phyloP scores from a whole-genome alignment of 2,888 invertebrate species.

The Dasypogon diadema region DNA sequence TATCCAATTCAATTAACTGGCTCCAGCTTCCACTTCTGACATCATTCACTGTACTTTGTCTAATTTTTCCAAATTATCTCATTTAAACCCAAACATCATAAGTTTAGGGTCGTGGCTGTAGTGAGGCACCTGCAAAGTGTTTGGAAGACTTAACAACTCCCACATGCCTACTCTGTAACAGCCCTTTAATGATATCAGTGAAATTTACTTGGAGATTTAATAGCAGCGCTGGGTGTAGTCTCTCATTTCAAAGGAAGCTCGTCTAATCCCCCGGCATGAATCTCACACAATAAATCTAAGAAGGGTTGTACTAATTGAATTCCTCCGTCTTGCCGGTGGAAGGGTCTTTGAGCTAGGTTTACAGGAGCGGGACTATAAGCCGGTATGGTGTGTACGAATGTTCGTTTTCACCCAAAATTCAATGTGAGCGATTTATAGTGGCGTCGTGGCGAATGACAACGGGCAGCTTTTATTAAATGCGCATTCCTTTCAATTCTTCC shows the following conservation, averaged over 20 bases:
- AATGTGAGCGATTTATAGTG: constrained; percentile 19
- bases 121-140: constrained; percentile 11
- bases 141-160: constrained; percentile 30
- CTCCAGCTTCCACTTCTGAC: neutral
- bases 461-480: constrained; percentile 24
- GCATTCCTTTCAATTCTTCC: constrained; percentile 28
- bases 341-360: neutral
- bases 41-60: constrained; percentile 25
- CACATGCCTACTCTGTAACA: constrained; percentile 38
- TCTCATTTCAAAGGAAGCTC: constrained; percentile 22
- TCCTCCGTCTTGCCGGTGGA: constrained; percentile 29
- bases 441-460: constrained; percentile 29
- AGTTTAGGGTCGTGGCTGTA: constrained; percentile 35
- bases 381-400: neutral
- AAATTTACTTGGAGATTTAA: constrained; percentile 46
- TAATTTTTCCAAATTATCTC: constrained; percentile 41
- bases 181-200: constrained; percentile 39
- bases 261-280: constrained; percentile 12
- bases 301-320: constrained; percentile 47
- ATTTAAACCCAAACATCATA: constrained; percentile 41
- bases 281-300: constrained; percentile 44
- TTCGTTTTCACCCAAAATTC: constrained; percentile 29
- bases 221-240: constrained; percentile 20
- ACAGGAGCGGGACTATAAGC: neutral
- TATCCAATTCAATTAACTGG: constrained; percentile 41